These are phyloP conservation scores for Lepidochrysops patricia DNA, from an alignment of 2,888 invertebrate species.

Conservation along the genomic window DNA sequence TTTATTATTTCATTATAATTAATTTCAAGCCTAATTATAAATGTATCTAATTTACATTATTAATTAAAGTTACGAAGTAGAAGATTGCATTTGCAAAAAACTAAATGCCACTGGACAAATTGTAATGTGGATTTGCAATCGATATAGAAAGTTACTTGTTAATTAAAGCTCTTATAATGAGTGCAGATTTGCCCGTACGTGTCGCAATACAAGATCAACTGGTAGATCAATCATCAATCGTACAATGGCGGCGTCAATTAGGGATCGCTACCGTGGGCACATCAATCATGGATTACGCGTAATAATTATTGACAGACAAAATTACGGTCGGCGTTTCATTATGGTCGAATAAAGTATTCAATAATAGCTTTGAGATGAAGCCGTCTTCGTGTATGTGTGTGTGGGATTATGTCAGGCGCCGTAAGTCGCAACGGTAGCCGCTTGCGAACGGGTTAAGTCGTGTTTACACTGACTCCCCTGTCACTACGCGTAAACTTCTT, in stretches of 20 bases:
- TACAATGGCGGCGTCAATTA: slow-evolving; percentile 59
- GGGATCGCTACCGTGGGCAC: slow-evolving; percentile 54
- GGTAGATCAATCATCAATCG: slow-evolving; percentile 44
- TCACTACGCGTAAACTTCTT: background rate
- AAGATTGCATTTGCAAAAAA: background rate
- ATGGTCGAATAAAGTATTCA: slow-evolving; percentile 19
- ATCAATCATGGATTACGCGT: slow-evolving; percentile 63
- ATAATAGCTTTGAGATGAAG: slow-evolving; percentile 17
- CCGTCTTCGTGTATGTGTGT: slow-evolving; percentile 19
- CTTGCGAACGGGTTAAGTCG: slow-evolving; percentile 4
- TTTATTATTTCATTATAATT: too few relatives aligned
- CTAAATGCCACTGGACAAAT: background rate
- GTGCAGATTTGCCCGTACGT: slow-evolving; percentile 26
- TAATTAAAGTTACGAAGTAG: background rate
- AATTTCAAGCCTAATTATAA: too few relatives aligned
- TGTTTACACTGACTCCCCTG: slow-evolving; percentile 3
- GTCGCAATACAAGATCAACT: slow-evolving; percentile 26
- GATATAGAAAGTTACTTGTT: slow-evolving; percentile 27
- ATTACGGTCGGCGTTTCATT: slow-evolving; percentile 28
- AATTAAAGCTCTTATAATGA: slow-evolving; percentile 57
- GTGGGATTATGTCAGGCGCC: slow-evolving; percentile 21
- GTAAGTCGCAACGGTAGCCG: slow-evolving; percentile 16
- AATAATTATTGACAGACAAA: slow-evolving; percentile 63
- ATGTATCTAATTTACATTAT: background rate
- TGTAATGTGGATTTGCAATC: background rate